Percentiles rank a stretch among this genome's conserved stretches.
Evolutionary conservation across 2,113 vertebrate species (phyloP).

Genomic region (Pipa parva): DNA sequence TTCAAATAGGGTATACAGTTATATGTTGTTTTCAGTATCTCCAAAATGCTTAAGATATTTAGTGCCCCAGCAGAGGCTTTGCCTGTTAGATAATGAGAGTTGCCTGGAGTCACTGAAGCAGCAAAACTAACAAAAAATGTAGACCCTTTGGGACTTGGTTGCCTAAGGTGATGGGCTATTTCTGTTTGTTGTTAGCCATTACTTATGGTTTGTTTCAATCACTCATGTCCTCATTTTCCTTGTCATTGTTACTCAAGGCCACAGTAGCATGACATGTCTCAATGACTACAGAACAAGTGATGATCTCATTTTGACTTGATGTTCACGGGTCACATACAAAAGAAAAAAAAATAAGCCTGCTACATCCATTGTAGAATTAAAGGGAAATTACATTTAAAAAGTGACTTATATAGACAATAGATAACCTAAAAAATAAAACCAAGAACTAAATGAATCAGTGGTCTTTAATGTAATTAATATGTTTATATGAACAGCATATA

Average conservation of each 20-base stretch:
- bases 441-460: too few relatives aligned
- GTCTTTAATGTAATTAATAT: too few relatives aligned
- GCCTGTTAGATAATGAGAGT: slow-evolving; percentile 13
- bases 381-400: too few relatives aligned
- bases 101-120: slow-evolving; percentile 29
- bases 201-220: slow-evolving; percentile 25
- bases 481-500: too few relatives aligned
- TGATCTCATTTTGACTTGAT: slow-evolving; percentile 5
- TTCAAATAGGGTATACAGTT: too few relatives aligned
- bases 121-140: slow-evolving; percentile 7
- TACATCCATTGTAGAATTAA: too few relatives aligned
- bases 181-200: slow-evolving; percentile 13
- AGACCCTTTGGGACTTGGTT: slow-evolving; percentile 12
- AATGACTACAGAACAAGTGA: neutral
- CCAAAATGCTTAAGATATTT: slow-evolving; percentile 10
- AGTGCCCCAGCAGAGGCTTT: slow-evolving; percentile 1
- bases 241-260: slow-evolving; percentile 4
- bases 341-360: too few relatives aligned
- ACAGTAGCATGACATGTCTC: neutral
- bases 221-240: neutral
- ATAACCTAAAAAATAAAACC: too few relatives aligned
- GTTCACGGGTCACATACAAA: slow-evolving; percentile 5
- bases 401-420: too few relatives aligned
- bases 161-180: slow-evolving; percentile 24
- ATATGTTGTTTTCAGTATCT: slow-evolving; percentile 21